Percentiles rank a stretch among this genome's conserved stretches.
Conservation (phyloP, 37 sponge, comb jelly and placozoan species). For the Eunapius fragilis region DNA sequence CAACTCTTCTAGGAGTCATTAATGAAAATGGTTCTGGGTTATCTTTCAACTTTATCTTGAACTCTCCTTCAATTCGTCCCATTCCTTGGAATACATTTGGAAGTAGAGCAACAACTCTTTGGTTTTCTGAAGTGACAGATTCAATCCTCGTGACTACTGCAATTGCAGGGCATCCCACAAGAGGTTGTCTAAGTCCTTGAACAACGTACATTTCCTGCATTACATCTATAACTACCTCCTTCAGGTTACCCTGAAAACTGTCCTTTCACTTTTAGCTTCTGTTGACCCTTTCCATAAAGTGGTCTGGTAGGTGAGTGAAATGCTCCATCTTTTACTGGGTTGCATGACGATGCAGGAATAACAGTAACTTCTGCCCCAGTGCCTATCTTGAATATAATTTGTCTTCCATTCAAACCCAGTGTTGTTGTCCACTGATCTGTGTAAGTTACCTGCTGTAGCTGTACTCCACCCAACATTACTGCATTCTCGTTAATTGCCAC, state of each 20-base stretch:
- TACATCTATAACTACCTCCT: not conserved
- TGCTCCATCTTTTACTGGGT: not conserved
- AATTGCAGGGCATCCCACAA: constrained; percentile 29
- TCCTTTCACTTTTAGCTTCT: constrained; percentile 3
- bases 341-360: not conserved
- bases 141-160: not conserved
- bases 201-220: constrained; percentile 7
- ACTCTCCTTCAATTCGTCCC: constrained; percentile 34
- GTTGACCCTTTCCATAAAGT: not conserved
- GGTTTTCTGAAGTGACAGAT: not conserved
- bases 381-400: constrained; percentile 3
- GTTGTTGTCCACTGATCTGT: not conserved
- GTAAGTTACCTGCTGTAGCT: not conserved
- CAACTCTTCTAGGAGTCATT: constrained; percentile 38
- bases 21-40: constrained; percentile 11
- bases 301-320: not conserved
- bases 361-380: constrained; percentile 29
- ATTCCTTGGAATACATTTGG: constrained; percentile 28
- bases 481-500: not conserved
- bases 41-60: constrained; percentile 9
- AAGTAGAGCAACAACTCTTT: not conserved
- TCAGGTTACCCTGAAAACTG: not conserved
- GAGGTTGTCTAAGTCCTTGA: constrained; percentile 2
- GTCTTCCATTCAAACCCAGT: not conserved
- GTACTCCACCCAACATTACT: not conserved